Base-by-base conservation (phyloP, 2,113 vertebrate genomes). In the Paedocypris sp. region DNA sequence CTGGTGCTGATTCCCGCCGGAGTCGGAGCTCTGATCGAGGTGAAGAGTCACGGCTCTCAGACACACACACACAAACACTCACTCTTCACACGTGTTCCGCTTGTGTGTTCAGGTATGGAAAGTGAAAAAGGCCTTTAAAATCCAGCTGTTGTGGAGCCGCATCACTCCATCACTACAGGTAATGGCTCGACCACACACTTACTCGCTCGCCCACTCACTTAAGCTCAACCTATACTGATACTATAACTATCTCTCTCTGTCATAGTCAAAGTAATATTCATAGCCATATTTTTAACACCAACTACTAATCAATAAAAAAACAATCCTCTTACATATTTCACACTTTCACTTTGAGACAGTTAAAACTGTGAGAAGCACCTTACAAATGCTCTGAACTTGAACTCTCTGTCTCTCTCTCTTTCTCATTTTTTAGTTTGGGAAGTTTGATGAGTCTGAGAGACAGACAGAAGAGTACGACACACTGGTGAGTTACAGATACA, bases 111-210 rank as follows among this genome's bases (percentile, higher is more conserved):
- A 70, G 94, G 86, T 97, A 11, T 99, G 95, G 95, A 99, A 99
- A 72, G 93, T 98, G 59, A 99, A 97, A 77, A 99, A 99, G 67
- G 93, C 93, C 4, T 80, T 99, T 66, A 99, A 99, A 77, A 92
- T 99, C 74, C 88, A 86, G 6, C 39, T 98, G 41, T 67, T 70
- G 3, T 98, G 93, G 90, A 87, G 84, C 64, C 86, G 88, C 64
- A 70, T 89, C 20, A 84, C 71, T 62, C 93, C 93, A 6, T 65
- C 57, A 46, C 77, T 96, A 64, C 79, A 90, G 88, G 95, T 97
- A 73, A 6, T 74, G n/a, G 36, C 19, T 36, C 19, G 25, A 50
- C 9, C 1, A n/a, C n/a, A n/a, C n/a, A n/a, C n/a, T n/a, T n/a
- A n/a, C n/a, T n/a, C n/a, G n/a, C n/a, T n/a, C n/a, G n/a, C n/a